Conservation (phyloP, 2,888 invertebrate species). For the Ormyrus labotus region DNA sequence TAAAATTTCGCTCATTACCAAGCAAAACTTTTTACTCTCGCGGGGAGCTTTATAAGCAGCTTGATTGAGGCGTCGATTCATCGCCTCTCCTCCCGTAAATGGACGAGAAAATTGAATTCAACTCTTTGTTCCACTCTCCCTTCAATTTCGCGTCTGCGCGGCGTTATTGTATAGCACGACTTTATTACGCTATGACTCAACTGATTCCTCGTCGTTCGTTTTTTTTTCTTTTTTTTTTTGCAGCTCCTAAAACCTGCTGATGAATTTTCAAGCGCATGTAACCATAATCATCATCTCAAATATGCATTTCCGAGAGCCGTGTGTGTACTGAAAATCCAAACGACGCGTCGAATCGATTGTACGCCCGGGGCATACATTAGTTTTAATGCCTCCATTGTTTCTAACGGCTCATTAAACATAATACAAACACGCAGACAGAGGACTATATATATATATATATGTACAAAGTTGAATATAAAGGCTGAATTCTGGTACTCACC, state of each 20-base stretch:
- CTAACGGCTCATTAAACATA: slow-evolving; percentile 6
- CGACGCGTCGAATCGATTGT: slow-evolving; percentile 17
- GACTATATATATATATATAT: slow-evolving; percentile 1
- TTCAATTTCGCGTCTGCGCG: slow-evolving; percentile 23
- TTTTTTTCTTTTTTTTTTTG: neutral
- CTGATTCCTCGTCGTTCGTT: neutral
- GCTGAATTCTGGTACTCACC: slow-evolving; percentile 79
- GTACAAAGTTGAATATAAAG: neutral
- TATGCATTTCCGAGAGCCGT: slow-evolving; percentile 1
- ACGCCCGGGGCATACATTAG: neutral
- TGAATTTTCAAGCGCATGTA: slow-evolving; percentile 24
- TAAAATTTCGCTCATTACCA: slow-evolving; percentile 12
- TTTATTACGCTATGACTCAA: slow-evolving; percentile 46
- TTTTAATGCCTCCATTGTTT: neutral
- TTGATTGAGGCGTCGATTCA: slow-evolving; percentile 25
- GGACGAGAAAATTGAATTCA: slow-evolving; percentile 44
- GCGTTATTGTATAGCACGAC: slow-evolving; percentile 33
- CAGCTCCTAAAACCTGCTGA: slow-evolving; percentile 5
- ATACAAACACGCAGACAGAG: neutral
- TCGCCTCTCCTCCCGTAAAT: slow-evolving; percentile 24
- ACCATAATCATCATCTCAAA: slow-evolving; percentile 10
- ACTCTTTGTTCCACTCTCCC: slow-evolving; percentile 17
- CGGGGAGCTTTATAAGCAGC: slow-evolving; percentile 5
- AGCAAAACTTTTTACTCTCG: slow-evolving; percentile 30
- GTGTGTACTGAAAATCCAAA: slow-evolving; percentile 1